Base-by-base conservation (phyloP, 2,888 invertebrate genomes). In the Poecilobothrus nobilitatus region DNA sequence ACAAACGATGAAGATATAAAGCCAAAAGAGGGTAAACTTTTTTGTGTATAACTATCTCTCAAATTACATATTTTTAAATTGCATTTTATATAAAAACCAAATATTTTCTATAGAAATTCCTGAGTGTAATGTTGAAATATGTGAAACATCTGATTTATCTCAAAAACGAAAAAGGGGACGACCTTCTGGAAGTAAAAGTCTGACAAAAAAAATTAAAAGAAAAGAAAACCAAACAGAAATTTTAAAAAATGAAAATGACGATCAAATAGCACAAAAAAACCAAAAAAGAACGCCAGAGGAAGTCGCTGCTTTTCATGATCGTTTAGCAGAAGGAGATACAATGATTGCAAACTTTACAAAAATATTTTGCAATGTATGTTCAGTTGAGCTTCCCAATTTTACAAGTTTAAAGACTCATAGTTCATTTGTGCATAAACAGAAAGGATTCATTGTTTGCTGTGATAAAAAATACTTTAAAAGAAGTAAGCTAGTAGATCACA, bases 391-490 rank as follows among this genome's bases (percentile, higher is more conserved):
- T 66, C 70, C 74, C 5, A 78, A 78, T 66, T 81, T 81, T 67
- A 75, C 76, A 0, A 76, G 77, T 20, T 74, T 81, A 12, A 74
- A 77, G 9, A 75, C 76, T 34, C 81, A 81, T 69, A 81, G 79
- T 66, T 76, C 77, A 68, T 75, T 74, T 0, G 72, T 73, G 1
- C 81, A 81, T 70, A 74, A 74, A 20, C 76, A 76, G 41, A 81
- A 80, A 7, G 81, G 79, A 68, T 75, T 78, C 0, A 12, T 53
- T 18, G 71, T 77, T 10, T 81, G 81, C 63, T 81, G 81, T 70
- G 78, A 79, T 67, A 78, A 78, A 66, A 81, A 81, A 70, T 79
- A 80, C 64, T 78, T 76, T 65, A 78, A 79, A 63, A 76, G 80
- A 1, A 76, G 77, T 6, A 75, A 77, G 10, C 74, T 81, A 64